Evolutionary conservation across 2,888 invertebrate species (phyloP).

Genomic region (Salpingus planirostris): DNA sequence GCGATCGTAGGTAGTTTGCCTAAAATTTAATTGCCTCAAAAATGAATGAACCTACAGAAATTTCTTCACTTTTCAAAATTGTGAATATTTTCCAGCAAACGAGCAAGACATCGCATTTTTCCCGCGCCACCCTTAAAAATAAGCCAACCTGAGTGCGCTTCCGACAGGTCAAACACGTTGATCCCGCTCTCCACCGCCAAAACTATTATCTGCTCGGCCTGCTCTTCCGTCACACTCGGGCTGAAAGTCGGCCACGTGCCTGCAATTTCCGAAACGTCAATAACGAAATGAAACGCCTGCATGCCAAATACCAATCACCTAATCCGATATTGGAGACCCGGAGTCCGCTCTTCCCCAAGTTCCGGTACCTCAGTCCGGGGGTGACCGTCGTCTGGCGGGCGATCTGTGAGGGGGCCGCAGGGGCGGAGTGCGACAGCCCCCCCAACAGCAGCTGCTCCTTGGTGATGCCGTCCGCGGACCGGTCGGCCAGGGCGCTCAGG

Average conservation of each 20-base stretch:
- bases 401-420: constrained; percentile 43
- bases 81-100: no score
- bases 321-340: constrained; percentile 90
- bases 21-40: no score
- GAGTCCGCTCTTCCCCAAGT: constrained; percentile 91
- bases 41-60: no score
- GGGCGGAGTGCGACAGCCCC: constrained; percentile 34
- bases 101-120: background rate
- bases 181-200: constrained; percentile 93
- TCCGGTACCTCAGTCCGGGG: constrained; percentile 81
- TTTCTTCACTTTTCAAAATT: no score
- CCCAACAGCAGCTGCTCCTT: constrained; percentile 49
- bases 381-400: constrained; percentile 60
- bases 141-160: constrained; percentile 84
- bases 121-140: no score
- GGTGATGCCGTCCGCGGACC: constrained; percentile 43
- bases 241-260: constrained; percentile 90
- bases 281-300: constrained; percentile 1
- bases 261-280: no score
- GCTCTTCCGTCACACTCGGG: constrained; percentile 65
- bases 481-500: constrained; percentile 40
- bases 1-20: no score
- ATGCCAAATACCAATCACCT: no score
- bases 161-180: constrained; percentile 92
- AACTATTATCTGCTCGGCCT: constrained; percentile 85